Conservation (phyloP, 2,888 invertebrate species). For the Drepana falcataria region DNA sequence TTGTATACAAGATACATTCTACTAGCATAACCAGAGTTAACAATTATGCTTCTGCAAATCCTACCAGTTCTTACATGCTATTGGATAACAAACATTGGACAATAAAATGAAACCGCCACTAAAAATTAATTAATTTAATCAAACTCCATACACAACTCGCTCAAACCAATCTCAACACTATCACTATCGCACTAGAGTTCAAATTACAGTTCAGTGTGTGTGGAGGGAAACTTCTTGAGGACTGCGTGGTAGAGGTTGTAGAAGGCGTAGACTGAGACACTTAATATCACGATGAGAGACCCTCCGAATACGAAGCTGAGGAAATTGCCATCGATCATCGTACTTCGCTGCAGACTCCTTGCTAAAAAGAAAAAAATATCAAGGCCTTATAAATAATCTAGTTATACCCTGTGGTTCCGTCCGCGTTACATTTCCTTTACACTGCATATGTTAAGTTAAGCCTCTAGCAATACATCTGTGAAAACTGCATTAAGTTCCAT, state of each 20-base stretch:
- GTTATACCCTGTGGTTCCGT: no score
- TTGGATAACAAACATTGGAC: background rate
- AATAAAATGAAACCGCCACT: background rate
- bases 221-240: conserved; percentile 88
- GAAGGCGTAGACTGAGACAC: conserved; percentile 91
- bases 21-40: no score
- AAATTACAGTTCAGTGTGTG: conserved; percentile 87
- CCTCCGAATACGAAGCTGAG: conserved; percentile 90
- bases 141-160: conserved; percentile 6
- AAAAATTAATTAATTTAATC: background rate
- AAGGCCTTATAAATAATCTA: no score
- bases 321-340: conserved; percentile 89
- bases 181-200: conserved; percentile 17
- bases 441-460: no score
- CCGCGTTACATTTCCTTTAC: no score
- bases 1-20: no score
- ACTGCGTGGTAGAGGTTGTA: conserved; percentile 84
- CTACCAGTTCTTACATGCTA: no score
- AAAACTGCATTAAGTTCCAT: no score
- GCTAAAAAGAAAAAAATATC: conserved; percentile 20
- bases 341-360: conserved; percentile 70
- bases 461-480: no score
- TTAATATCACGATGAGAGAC: conserved; percentile 86
- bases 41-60: no score
- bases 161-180: conserved; percentile 18